Base-by-base conservation (phyloP, 2,113 vertebrate species). In the Cebus imitator region DNA sequence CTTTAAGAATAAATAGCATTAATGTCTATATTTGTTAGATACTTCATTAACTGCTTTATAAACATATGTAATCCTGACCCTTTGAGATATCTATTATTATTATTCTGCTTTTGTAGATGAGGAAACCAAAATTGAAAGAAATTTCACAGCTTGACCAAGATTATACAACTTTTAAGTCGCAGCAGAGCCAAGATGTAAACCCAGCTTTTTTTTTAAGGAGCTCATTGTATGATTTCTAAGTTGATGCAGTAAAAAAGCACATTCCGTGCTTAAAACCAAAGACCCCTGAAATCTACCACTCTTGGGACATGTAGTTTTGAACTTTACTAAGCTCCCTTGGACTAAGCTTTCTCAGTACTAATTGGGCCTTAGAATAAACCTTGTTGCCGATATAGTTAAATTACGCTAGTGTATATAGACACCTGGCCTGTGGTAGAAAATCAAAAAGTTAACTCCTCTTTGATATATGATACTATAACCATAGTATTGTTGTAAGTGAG, bases 221-320 rank as follows among this genome's bases (percentile, higher is more conserved):
- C 70, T 35, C 64, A 5, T n/a, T 21, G 2, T 0, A 9, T 32
- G 18, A 11, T 27, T 50, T 27, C 52, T 8, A 80, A 40, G 11
- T 58, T 30, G 35, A 27, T 20, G 8, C 3, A 48, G 5, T 50
- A 23, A 21, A 21, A 87, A 87, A 25, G 25, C 3, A 0, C 5
- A 16, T 2, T 32, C 11, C 8, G 0, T 0, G 3, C 32, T 61
- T 20, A 17, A 14, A n/a, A 55, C 9, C 43, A 40, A 20, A 66
- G 37, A 70, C 7, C n/a, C 78, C 55, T 5, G 0, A 10, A 48
- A 6, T 52, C 64, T 30, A 2, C 27, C 7, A 2, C 8, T 27
- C 16, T 57, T 4, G 64, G 76, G 27, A 6, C 9, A 7, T 1
- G 40, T 20, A 17, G 3, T 45, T 21, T 70, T 37, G 14, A 52